Percentiles rank a stretch among this genome's conserved stretches.
Evolutionary conservation across 2,888 invertebrate species (phyloP).

Genomic region (Pseudanteris insignis): DNA sequence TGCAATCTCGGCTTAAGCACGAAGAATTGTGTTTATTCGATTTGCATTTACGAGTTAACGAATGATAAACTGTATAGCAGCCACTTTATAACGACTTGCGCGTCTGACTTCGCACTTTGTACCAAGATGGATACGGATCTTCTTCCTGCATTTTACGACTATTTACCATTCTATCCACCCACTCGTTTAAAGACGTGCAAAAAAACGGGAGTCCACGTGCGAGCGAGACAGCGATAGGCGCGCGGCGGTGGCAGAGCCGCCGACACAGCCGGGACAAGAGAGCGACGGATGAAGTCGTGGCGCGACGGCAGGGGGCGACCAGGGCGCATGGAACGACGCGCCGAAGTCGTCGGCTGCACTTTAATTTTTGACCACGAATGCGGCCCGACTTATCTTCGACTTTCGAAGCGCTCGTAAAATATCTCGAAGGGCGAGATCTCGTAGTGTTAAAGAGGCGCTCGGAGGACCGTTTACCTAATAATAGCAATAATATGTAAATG

Average conservation of each 20-base stretch:
- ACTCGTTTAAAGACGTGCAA: constrained; percentile 43
- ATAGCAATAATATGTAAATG: constrained; percentile 66
- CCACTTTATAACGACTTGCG: constrained; percentile 42
- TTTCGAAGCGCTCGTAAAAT: constrained; percentile 57
- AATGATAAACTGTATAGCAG: constrained; percentile 44
- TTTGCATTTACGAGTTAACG: constrained; percentile 48
- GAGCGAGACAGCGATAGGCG: constrained; percentile 14
- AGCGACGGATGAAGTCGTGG: constrained; percentile 9
- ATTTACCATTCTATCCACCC: constrained; percentile 57
- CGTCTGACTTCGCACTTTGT: constrained; percentile 47
- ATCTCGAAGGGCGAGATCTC: constrained; percentile 54
- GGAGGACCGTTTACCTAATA: constrained; percentile 65
- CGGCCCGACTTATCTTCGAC: constrained; percentile 50
- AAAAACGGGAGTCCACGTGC: constrained; percentile 7
- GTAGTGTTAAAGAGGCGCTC: constrained; percentile 61
- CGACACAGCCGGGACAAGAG: too few species aligned
- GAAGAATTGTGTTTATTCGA: constrained; percentile 41
- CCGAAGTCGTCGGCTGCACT: constrained; percentile 38
- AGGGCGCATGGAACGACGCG: constrained; percentile 7
- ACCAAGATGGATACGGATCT: constrained; percentile 51
- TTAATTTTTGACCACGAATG: constrained; percentile 51
- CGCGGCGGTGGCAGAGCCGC: too few species aligned
- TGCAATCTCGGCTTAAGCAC: constrained; percentile 32
- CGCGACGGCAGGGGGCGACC: constrained; percentile 1
- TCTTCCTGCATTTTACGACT: constrained; percentile 53